Percentiles rank a stretch among this genome's conserved stretches.
These are phyloP conservation scores for Zaprionus nigranus DNA, from an alignment of 1,140 invertebrate genomes.

Conservation along the genomic window DNA sequence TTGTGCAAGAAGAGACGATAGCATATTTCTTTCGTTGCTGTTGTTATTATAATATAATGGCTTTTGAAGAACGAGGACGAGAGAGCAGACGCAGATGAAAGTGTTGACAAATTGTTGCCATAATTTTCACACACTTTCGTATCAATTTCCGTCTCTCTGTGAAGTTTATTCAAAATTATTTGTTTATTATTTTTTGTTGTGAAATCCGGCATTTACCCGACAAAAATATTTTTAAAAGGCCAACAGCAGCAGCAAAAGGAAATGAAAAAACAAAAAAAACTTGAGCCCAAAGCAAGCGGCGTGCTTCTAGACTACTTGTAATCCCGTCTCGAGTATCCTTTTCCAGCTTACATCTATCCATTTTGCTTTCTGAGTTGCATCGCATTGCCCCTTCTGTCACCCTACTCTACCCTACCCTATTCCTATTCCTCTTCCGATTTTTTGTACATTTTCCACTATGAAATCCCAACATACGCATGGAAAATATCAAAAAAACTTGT, in stretches of 20 bases:
- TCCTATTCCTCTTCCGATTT: slow-evolving; percentile 29
- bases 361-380: slow-evolving; percentile 54
- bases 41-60: slow-evolving; percentile 58
- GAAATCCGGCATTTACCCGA: slow-evolving; percentile 61
- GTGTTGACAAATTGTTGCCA: slow-evolving; percentile 70
- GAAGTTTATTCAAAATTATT: slow-evolving; percentile 68
- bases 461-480: slow-evolving; percentile 74
- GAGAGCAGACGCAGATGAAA: slow-evolving; percentile 46
- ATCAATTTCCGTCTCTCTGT: slow-evolving; percentile 24
- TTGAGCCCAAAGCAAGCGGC: slow-evolving; percentile 63
- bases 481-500: slow-evolving; percentile 77
- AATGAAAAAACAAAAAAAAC: slow-evolving; percentile 28
- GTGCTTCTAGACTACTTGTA: slow-evolving; percentile 47
- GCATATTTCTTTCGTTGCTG: slow-evolving; percentile 60
- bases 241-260: slow-evolving; percentile 68
- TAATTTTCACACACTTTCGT: slow-evolving; percentile 67
- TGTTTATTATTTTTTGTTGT: slow-evolving; percentile 18
- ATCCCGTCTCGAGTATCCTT: slow-evolving; percentile 36
- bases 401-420: too few relatives aligned
- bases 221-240: slow-evolving; percentile 43
- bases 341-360: slow-evolving; percentile 25
- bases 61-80: slow-evolving; percentile 31
- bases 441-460: slow-evolving; percentile 79
- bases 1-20: slow-evolving; percentile 65
- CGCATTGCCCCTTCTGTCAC: slow-evolving; percentile 53